Conservation (phyloP, 2,888 invertebrate genomes). For the Nyleta sp. region DNA sequence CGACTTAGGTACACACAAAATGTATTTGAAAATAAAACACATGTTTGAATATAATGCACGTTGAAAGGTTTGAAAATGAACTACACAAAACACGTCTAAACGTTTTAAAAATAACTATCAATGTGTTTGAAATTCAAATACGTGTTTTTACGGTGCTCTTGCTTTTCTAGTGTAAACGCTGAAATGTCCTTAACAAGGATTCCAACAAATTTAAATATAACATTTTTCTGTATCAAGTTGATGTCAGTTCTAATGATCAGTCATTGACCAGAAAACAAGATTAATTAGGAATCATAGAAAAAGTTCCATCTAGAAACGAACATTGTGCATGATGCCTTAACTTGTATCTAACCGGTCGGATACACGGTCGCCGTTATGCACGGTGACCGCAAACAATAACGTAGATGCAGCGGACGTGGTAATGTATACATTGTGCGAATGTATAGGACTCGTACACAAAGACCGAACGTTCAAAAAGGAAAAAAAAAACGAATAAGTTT, state of each 20-base stretch:
- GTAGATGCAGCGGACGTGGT: constrained; percentile 77
- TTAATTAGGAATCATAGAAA: constrained; percentile 11
- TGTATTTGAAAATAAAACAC: too few relatives aligned
- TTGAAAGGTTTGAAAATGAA: too few relatives aligned
- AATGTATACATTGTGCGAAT: constrained; percentile 70
- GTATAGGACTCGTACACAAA: constrained; percentile 64
- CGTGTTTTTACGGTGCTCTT: too few relatives aligned
- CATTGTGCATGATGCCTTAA: constrained; percentile 40
- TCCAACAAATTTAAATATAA: too few relatives aligned
- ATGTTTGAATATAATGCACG: too few relatives aligned
- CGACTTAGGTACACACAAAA: too few relatives aligned
- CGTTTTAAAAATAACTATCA: too few relatives aligned
- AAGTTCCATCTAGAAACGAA: constrained; percentile 17
- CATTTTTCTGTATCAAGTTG: too few relatives aligned
- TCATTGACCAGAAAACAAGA: constrained; percentile 21
- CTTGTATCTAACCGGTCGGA: constrained; percentile 50
- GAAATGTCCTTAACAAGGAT: too few relatives aligned
- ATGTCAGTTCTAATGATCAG: not conserved
- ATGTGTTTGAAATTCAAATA: too few relatives aligned
- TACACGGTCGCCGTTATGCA: constrained; percentile 74
- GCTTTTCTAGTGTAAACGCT: too few relatives aligned
- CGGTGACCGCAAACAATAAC: constrained; percentile 77
- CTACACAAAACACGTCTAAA: too few relatives aligned
- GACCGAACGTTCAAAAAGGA: constrained; percentile 25
- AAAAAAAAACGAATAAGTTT: constrained; percentile 24